Conservation (phyloP, 2,797 vertebrate genomes). For the Lutjanus argentimaculatus region DNA sequence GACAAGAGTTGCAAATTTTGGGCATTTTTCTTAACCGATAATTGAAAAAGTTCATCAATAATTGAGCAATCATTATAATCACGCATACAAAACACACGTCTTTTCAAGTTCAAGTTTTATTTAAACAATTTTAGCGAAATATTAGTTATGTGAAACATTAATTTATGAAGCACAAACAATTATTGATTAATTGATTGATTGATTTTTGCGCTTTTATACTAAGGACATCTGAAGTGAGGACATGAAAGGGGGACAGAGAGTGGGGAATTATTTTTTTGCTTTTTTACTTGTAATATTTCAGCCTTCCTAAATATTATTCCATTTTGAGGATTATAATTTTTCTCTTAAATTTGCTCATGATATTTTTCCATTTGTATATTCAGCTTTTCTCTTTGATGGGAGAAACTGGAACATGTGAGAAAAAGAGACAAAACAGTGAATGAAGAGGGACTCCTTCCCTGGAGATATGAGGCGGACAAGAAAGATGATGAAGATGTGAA, state of each 20-base stretch:
- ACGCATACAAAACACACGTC: too few relatives aligned
- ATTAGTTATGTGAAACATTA: too few relatives aligned
- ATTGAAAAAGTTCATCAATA: too few relatives aligned
- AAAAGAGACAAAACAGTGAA: neutral
- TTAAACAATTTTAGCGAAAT: too few relatives aligned
- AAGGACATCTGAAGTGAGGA: too few relatives aligned
- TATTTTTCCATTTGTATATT: neutral
- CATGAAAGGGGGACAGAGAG: too few relatives aligned
- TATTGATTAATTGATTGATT: too few relatives aligned
- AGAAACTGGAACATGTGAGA: conserved; percentile 16
- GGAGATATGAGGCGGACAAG: conserved; percentile 18
- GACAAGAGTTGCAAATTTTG: neutral
- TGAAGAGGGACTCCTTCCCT: neutral
- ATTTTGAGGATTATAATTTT: neutral
- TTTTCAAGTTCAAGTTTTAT: too few relatives aligned
- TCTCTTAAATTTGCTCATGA: neutral
- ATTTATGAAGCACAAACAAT: too few relatives aligned
- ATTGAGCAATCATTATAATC: too few relatives aligned
- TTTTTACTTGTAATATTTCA: neutral
- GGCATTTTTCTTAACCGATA: too few relatives aligned
- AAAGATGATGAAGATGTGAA: conserved; percentile 17
- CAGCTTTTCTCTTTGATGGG: conserved; percentile 2
- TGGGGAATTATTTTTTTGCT: neutral
- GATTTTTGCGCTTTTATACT: too few relatives aligned
- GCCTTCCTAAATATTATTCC: neutral